A percentile compares a stretch with the other conserved stretches of the same genome.
These are phyloP conservation scores for Epinephelus coioides DNA, from an alignment of 2,797 vertebrate species.

Conservation along the genomic window DNA sequence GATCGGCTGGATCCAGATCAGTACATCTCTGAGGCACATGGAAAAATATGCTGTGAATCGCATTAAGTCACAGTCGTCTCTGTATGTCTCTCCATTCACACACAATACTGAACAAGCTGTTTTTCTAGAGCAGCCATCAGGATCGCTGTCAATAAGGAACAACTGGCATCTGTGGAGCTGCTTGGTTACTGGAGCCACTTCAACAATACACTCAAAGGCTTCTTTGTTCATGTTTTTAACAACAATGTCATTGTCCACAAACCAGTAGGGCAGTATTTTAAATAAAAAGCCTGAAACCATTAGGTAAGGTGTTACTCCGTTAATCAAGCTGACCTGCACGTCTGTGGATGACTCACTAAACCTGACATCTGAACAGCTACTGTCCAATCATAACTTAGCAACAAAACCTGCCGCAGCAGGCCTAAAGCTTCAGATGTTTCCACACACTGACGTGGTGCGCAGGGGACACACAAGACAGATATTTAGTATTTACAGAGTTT, in stretches of 20 bases:
- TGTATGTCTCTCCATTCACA: neutral
- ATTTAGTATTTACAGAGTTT: neutral
- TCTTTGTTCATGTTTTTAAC: conserved; percentile 28
- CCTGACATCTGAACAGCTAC: neutral
- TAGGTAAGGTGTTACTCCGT: neutral
- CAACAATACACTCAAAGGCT: conserved; percentile 14
- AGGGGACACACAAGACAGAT: neutral
- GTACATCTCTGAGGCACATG: conserved; percentile 53
- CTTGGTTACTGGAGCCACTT: neutral
- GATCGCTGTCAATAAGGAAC: conserved; percentile 20
- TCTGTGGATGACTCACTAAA: neutral
- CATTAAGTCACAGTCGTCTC: conserved; percentile 9
- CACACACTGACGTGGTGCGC: neutral
- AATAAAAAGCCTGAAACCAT: neutral
- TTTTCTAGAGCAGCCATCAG: neutral
- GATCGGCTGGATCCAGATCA: conserved; percentile 65
- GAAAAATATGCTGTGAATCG: conserved; percentile 39
- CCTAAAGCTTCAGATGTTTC: neutral
- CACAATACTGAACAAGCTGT: neutral
- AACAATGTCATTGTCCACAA: conserved; percentile 14
- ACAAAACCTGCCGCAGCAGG: neutral
- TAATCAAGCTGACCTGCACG: neutral
- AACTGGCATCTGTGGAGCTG: conserved; percentile 21
- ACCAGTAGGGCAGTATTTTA: neutral
- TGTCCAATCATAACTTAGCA: conserved; percentile 1